Evolutionary conservation across 2,113 vertebrate species (phyloP).

Genomic region (Crocuta crocuta): DNA sequence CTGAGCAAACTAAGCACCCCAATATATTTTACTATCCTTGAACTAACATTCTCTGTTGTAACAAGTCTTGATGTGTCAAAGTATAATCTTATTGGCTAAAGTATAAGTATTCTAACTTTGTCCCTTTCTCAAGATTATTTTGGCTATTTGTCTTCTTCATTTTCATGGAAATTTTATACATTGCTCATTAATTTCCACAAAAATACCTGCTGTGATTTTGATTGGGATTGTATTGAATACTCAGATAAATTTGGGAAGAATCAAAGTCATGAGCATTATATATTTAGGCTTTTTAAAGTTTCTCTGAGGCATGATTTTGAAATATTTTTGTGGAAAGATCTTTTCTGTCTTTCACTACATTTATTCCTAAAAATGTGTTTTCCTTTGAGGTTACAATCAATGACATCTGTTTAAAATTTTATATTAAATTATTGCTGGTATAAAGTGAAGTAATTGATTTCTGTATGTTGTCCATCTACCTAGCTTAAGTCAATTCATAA

Average conservation of each 20-base stretch:
- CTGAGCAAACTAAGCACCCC: too few relatives aligned
- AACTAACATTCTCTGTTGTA: neutral
- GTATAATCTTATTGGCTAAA: neutral
- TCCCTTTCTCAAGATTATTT: neutral
- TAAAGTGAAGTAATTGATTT: neutral
- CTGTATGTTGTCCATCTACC: neutral
- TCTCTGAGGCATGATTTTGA: neutral
- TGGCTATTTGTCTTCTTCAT: neutral
- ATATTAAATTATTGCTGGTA: neutral
- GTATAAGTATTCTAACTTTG: neutral
- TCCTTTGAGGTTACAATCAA: neutral
- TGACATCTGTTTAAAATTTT: neutral
- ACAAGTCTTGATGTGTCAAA: neutral
- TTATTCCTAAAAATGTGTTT: neutral
- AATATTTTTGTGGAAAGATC: neutral
- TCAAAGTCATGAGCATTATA: neutral
- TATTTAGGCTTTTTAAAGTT: neutral
- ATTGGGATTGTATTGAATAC: neutral
- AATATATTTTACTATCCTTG: neutral
- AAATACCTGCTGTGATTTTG: conserved; percentile 17
- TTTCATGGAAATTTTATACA: neutral
- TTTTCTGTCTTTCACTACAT: neutral
- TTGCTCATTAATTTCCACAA: neutral
- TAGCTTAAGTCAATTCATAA: neutral
- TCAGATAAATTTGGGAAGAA: neutral